Percentiles rank a stretch among this genome's conserved stretches.
Conservation (phyloP, 35 echinoderm and acorn worm genomes). For the Stichopus chloronotus region DNA sequence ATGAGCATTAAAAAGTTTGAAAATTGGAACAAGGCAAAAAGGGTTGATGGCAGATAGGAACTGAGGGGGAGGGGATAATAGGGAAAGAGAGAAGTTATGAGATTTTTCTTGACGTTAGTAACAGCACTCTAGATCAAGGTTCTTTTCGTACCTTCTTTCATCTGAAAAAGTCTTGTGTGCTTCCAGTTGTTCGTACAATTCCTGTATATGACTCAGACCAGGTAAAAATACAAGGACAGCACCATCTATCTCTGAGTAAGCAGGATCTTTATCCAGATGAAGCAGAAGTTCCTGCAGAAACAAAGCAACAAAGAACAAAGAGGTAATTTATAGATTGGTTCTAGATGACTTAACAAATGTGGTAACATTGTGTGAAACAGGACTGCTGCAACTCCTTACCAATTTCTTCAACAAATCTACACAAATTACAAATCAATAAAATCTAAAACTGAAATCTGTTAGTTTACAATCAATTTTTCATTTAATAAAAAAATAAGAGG, state of each 20-base stretch:
- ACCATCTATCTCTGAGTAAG: conserved; percentile 70
- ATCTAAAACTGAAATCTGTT: too few species aligned
- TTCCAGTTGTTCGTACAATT: conserved; percentile 88
- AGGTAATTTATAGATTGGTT: not conserved
- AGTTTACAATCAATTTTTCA: too few species aligned
- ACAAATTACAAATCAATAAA: too few species aligned
- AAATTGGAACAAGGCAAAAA: too few species aligned
- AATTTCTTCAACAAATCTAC: not conserved
- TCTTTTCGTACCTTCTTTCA: conserved; percentile 52
- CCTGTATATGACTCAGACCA: conserved; percentile 87
- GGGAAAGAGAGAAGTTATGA: not conserved
- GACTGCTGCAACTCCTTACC: not conserved
- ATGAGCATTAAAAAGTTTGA: too few species aligned
- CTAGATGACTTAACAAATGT: not conserved
- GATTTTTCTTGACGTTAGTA: not conserved
- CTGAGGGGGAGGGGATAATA: not conserved
- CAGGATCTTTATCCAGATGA: conserved; percentile 69
- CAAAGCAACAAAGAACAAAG: not conserved
- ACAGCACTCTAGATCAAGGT: not conserved
- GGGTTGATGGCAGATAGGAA: not conserved
- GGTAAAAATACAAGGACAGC: conserved; percentile 93
- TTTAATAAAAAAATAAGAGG: too few species aligned
- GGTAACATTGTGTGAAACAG: not conserved
- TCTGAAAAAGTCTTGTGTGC: conserved; percentile 83
- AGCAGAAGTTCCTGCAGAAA: conserved; percentile 78